These are phyloP conservation scores for Aradophagus sp. DNA, from an alignment of 1,140 invertebrate genomes.

Conservation along the genomic window DNA sequence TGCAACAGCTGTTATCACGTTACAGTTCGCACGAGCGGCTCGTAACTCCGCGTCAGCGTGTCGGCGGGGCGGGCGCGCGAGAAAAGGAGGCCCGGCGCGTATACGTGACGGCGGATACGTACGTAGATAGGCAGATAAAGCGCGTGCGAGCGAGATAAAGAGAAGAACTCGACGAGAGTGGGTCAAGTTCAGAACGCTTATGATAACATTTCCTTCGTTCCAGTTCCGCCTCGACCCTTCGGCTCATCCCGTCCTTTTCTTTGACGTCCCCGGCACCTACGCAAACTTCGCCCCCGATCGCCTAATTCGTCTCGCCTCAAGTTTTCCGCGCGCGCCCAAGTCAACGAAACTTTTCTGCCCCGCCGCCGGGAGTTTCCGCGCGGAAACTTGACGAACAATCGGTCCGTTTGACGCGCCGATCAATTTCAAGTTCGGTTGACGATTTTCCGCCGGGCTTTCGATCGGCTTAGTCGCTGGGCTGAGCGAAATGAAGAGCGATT, in stretches of 20 bases:
- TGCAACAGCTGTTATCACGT: conserved; percentile 72
- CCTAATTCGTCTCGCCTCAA: no score
- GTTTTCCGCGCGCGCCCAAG: no score
- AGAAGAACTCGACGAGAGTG: conserved; percentile 60
- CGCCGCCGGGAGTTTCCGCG: no score
- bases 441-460: no score
- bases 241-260: conserved; percentile 1
- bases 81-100: conserved; percentile 12
- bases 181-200: conserved; percentile 72
- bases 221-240: conserved; percentile 22
- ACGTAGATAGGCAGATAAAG: conserved; percentile 54
- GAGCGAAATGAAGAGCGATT: no score
- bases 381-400: no score
- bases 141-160: conserved; percentile 42
- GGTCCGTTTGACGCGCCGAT: no score
- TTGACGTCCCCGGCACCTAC: conserved; percentile 3
- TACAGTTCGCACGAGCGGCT: conserved; percentile 70
- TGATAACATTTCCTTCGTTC: conserved; percentile 64
- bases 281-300: no score
- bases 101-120: conserved; percentile 35
- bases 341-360: no score
- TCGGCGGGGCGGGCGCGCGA: conserved; percentile 23
- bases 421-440: no score
- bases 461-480: no score
- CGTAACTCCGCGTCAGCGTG: conserved; percentile 68